Base-by-base conservation (phyloP, 2,888 invertebrate genomes). In the Apocheima hispidaria region DNA sequence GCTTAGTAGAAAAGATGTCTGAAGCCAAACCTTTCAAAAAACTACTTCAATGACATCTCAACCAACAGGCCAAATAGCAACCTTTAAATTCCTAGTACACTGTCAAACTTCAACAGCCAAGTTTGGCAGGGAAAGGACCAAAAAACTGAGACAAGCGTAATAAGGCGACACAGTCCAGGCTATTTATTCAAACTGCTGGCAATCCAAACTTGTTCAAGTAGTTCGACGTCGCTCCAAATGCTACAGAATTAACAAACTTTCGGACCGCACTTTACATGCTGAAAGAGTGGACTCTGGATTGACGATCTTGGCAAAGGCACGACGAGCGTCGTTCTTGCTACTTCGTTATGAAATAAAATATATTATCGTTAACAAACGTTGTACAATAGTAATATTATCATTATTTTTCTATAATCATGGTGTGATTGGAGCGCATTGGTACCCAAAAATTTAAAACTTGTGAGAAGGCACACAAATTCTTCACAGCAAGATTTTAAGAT, bases 211-310 rank as follows among this genome's bases (percentile, higher is more conserved):
- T 79, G 73, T 69, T 64, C 73, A 52, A 69, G 55, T 68, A 70
- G 65, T 73, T 75, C 76, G 81, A 75, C 77, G 75, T 74, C 73
- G 74, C 74, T 75, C 74, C 73, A 71, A 77, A 77, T 73, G 69
- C 70, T 76, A 71, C 76, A 73, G 82, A 86, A 86, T 86, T 86
- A 85, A 83, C 82, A 80, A 86, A 86, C 81, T 86, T 83, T 66
- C 26, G 38, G 38, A 46, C 52, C 48, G 21, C 61, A 56, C 51
- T 57, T 61, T 51, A 52, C 52, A 51, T 26, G 46, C 36, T 60
- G 56, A 21, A 56, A 53, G 52, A 56, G 44, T 41, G 41, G 46
- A 41, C 58, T 10, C 63, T 16, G 49, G 53, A 62, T 43, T 58
- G 58, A 63, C 54, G 58, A 20, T 16, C 14, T 12, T 26, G 35